Conservation (phyloP, 2,797 vertebrate genomes). For the Anniella stebbinsi region DNA sequence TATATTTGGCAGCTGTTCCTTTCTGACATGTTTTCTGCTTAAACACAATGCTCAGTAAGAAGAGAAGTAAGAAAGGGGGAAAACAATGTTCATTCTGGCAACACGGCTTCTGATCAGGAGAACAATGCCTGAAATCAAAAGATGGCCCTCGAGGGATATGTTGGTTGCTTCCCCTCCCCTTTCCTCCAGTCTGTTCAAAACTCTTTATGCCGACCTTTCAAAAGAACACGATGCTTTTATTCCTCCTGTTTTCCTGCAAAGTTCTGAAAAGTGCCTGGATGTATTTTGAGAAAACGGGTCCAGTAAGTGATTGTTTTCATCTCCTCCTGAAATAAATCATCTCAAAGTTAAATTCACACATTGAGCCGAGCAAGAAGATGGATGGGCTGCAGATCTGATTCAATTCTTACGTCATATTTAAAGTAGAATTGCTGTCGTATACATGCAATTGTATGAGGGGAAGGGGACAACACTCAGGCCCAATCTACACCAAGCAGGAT, state of each 20-base stretch:
- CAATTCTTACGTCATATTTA: too few relatives aligned
- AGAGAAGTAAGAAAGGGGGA: constrained; percentile 52
- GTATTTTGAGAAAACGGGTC: constrained; percentile 45
- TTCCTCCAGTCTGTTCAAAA: constrained; percentile 70
- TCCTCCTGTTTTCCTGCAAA: constrained; percentile 60
- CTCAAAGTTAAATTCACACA: background rate
- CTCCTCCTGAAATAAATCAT: constrained; percentile 11
- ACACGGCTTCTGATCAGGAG: constrained; percentile 64
- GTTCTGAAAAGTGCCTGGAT: constrained; percentile 56
- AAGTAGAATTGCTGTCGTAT: background rate
- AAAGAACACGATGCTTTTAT: constrained; percentile 67
- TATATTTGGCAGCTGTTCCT: constrained; percentile 57
- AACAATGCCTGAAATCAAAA: constrained; percentile 71
- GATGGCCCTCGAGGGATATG: constrained; percentile 59
- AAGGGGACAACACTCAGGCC: too few relatives aligned
- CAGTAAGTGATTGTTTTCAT: constrained; percentile 44
- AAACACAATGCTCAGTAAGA: constrained; percentile 41
- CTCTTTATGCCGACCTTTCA: constrained; percentile 69
- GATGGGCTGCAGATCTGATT: background rate
- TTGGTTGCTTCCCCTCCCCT: background rate
- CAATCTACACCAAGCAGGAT: too few relatives aligned
- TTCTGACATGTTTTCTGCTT: constrained; percentile 66
- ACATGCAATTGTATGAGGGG: too few relatives aligned
- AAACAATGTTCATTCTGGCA: constrained; percentile 56
- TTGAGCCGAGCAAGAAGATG: background rate